Evolutionary conservation across 2,888 invertebrate genomes (phyloP).

Genomic region (Agonopterix subpropinquella): DNA sequence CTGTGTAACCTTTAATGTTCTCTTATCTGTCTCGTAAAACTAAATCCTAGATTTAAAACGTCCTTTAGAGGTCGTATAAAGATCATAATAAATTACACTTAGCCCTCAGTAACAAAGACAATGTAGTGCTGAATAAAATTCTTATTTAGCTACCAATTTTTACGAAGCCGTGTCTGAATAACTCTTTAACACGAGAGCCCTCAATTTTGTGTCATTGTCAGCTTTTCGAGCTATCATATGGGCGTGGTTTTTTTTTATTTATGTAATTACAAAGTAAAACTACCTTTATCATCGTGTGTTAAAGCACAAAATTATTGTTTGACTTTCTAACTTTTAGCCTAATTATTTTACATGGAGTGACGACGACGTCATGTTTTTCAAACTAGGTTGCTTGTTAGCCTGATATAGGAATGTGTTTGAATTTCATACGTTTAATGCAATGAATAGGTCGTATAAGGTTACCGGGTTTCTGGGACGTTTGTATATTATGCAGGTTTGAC

Average conservation of each 20-base stretch:
- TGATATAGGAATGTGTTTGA: not conserved
- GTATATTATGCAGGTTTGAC: conserved; percentile 21
- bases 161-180: not conserved
- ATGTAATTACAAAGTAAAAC: not conserved
- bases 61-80: no score
- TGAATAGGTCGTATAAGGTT: conserved; percentile 11
- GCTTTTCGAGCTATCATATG: conserved; percentile 10
- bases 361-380: conserved; percentile 9
- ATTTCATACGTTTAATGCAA: not conserved
- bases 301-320: no score
- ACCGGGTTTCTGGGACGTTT: conserved; percentile 22
- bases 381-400: not conserved
- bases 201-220: not conserved
- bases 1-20: no score
- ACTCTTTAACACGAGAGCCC: conserved; percentile 5
- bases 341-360: conserved; percentile 16
- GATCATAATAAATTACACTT: no score
- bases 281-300: not conserved
- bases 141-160: no score
- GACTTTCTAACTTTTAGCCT: conserved; percentile 14
- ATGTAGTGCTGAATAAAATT: no score
- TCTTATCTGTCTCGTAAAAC: no score
- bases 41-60: no score
- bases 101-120: no score
- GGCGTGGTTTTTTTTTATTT: conserved; percentile 10